Conservation (phyloP, 2,797 vertebrate species). For the Argentina silus region DNA sequence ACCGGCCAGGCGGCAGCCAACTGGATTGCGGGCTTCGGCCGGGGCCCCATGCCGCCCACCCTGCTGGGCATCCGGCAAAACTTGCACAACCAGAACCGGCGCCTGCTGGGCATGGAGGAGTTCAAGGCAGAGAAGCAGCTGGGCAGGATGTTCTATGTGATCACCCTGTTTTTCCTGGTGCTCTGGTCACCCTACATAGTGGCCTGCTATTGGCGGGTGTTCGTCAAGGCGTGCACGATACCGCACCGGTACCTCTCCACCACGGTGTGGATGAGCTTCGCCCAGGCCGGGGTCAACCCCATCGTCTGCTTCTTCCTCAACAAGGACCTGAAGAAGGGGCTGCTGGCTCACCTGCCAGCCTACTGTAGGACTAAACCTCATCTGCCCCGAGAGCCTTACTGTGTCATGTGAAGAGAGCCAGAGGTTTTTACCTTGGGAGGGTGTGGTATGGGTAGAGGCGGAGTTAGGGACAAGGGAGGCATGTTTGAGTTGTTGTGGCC, state of each 20-base stretch:
- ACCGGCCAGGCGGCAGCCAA: conserved; percentile 91
- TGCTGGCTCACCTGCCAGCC: conserved; percentile 85
- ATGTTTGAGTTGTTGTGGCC: conserved; percentile 55
- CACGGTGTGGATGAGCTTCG: conserved; percentile 92
- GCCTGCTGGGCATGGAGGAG: conserved; percentile 89
- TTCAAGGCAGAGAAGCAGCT: conserved; percentile 91
- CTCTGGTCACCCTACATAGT: conserved; percentile 93
- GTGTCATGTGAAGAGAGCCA: conserved; percentile 82
- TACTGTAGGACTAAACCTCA: conserved; percentile 91
- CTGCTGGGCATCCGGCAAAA: conserved; percentile 90
- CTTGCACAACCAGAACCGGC: conserved; percentile 87
- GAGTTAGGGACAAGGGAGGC: conserved; percentile 23
- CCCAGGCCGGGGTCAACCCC: conserved; percentile 89
- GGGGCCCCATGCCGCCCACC: conserved; percentile 90
- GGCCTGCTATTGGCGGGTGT: conserved; percentile 92
- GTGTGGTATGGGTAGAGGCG: conserved; percentile 31
- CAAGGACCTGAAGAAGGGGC: conserved; percentile 92
- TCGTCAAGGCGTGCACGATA: conserved; percentile 89
- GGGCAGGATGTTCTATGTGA: conserved; percentile 91
- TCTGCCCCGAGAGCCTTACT: conserved; percentile 89
- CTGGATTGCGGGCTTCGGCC: conserved; percentile 91
- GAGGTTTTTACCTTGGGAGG: conserved; percentile 45
- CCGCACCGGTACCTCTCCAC: conserved; percentile 89
- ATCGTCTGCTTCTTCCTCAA: conserved; percentile 92
- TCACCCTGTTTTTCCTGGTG: conserved; percentile 89